Base-by-base conservation (phyloP, 2,797 vertebrate genomes). In the Arctocebus calabarensis region DNA sequence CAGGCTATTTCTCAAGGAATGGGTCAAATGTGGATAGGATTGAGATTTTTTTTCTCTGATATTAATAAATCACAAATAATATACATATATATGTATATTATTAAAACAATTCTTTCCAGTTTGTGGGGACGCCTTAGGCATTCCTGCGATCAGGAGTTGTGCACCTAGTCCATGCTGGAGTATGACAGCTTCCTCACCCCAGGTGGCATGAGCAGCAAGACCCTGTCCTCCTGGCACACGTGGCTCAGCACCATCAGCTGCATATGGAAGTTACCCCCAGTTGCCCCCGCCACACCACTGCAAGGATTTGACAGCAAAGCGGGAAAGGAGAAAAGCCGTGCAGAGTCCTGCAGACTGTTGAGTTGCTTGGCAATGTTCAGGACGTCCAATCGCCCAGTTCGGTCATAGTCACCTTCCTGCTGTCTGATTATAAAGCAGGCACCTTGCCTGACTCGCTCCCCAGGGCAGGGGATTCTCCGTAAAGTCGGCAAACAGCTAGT, bases 371-470 rank as follows among this genome's bases (percentile, higher is more conserved):
- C 0, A 0, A 22, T 68, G 52, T 59, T 86, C 55, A 52, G 81
- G 78, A 82, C 45, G 34, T 81, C 78, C 34, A 59, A 62, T 59
- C 37, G 84, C 27, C 34, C 0, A 1, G 0, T 82, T 84, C 74
- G 64, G 66, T 22, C 23, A 23, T 32, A 88, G 84, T 40, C 37
- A 37, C 94, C 94, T 81, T 75, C 23, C 92, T 81, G 40, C 81
- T 1, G 0, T 73, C 94, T 90, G 91, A 81, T 96, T 94, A 78
- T 95, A 95, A 96, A 94, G 95, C 79, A 84, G 52, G 40, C 55
- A 5, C 32, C 45, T 25, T 20, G 40, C 19, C 57, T 79, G 20
- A 62, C 22, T 73, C 3, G 29, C 59, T 62, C 59, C 17, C 2
- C 22, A 64, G 6, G 48, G 14, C 3, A 3, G 14, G 48, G 32